Evolutionary conservation across 1,140 invertebrate species (phyloP).

Genomic region (Hyles euphorbiae): DNA sequence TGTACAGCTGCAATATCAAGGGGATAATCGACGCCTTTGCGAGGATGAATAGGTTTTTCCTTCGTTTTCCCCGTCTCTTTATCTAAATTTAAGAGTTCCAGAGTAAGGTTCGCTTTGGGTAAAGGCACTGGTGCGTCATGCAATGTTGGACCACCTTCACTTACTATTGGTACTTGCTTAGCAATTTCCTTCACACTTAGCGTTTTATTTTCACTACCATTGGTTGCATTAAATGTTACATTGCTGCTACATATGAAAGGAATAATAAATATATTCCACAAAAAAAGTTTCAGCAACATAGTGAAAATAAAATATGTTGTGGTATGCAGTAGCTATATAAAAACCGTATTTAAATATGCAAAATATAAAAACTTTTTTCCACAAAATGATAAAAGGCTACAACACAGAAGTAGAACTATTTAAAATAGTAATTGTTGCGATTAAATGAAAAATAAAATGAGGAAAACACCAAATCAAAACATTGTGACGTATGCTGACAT

Average conservation of each 20-base stretch:
- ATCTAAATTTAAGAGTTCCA: conserved; percentile 33
- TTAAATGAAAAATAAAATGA: no score
- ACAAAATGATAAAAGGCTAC: no score
- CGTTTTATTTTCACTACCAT: conserved; percentile 13
- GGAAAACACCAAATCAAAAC: no score
- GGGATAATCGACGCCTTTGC: conserved; percentile 39
- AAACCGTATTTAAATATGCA: no score
- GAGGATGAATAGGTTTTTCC: conserved; percentile 36
- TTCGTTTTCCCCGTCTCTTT: conserved; percentile 36
- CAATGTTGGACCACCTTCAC: conserved; percentile 40
- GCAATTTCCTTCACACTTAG: conserved; percentile 8
- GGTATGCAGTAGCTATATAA: no score
- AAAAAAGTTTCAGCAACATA: conserved; percentile 29
- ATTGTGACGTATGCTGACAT: no score
- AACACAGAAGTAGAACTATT: no score
- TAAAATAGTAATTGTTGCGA: no score
- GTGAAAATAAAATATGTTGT: conserved; percentile 9
- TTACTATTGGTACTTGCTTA: conserved; percentile 32
- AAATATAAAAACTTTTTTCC: no score
- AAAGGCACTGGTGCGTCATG: conserved; percentile 24
- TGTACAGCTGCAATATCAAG: conserved; percentile 10
- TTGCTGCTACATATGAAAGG: conserved; percentile 17
- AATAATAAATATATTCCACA: conserved; percentile 30
- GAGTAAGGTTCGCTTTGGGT: conserved; percentile 31
- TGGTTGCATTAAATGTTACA: conserved; percentile 5